Base-by-base conservation (phyloP, 2,888 invertebrate species). In the Hypomecis atomaria region DNA sequence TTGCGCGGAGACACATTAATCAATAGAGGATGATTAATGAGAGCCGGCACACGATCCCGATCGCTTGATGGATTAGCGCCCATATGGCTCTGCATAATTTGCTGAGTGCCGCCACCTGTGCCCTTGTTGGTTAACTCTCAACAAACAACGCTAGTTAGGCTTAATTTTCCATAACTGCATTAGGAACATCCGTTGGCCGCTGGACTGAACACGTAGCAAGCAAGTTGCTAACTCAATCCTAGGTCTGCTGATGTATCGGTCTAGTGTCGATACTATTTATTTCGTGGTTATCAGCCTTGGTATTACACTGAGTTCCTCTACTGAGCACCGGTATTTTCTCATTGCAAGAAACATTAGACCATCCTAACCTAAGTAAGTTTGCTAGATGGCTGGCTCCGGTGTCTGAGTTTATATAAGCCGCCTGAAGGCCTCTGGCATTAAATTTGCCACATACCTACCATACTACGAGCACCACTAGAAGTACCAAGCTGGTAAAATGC, bases 11-110 rank as follows among this genome's bases (percentile, higher is more conserved):
- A 90, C 87, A 89, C 88, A 90, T 91, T 90, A 91, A 92, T 92
- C 92, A 91, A 91, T 92, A 86, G 80, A 82, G 86, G 82, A 88
- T 92, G 91, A 92, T 92, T 91, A 90, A 92, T 92, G 90, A 79
- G 77, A 81, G 84, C 80, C 73, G 77, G 82, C 85, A 76, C 79
- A 81, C 83, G 85, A 86, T 86, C 85, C 78, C 85, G 86, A 89
- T 89, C 85, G 87, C 75, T 85, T 92, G 92, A 92, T 91, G 90
- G 90, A 92, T 91, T 92, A 90, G 89, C 86, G 82, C 78, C 88
- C 92, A 89, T 89, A 89, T 88, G 90, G 85, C 83, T 85, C 86
- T 86, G 90, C 89, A 90, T 91, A 90, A 91, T 90, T 87, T 85
- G 85, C 86, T 85, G 81, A 88, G 85, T 86, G 86, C 83, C 73